Evolutionary conservation across 1,140 invertebrate species (phyloP).

Genomic region (Sycobia sp.): DNA sequence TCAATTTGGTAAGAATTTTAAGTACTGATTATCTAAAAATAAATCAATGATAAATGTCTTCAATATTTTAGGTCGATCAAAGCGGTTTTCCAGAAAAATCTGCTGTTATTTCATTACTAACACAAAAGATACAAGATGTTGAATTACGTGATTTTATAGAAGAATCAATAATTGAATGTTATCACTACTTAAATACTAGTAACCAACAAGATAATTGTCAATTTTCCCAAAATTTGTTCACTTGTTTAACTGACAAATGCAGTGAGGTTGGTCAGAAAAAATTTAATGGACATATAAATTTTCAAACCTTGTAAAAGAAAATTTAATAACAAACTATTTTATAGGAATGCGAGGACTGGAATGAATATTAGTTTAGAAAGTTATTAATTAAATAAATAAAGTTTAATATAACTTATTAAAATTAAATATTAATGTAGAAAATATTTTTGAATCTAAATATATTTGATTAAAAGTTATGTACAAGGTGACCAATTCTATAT

Average conservation of each 20-base stretch:
- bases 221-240: conserved; percentile 53
- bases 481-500: conserved; percentile 24
- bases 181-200: conserved; percentile 46
- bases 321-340: conserved; percentile 34
- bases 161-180: conserved; percentile 54
- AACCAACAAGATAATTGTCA: conserved; percentile 52
- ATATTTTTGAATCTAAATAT: conserved; percentile 7
- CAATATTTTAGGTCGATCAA: conserved; percentile 47
- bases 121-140: conserved; percentile 50
- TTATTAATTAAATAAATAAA: no score
- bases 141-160: conserved; percentile 55
- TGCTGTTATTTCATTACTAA: conserved; percentile 47
- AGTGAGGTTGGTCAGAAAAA: conserved; percentile 46
- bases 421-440: background rate
- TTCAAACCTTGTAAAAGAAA: conserved; percentile 1
- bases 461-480: conserved; percentile 27
- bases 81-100: conserved; percentile 52
- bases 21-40: no score
- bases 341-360: conserved; percentile 59
- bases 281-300: background rate
- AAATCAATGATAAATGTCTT: background rate
- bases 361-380: conserved; percentile 33
- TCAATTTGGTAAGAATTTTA: conserved; percentile 47
- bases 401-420: no score
- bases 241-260: conserved; percentile 54